Conservation (phyloP, 2,797 vertebrate species). For the Eulemur rubriventer region DNA sequence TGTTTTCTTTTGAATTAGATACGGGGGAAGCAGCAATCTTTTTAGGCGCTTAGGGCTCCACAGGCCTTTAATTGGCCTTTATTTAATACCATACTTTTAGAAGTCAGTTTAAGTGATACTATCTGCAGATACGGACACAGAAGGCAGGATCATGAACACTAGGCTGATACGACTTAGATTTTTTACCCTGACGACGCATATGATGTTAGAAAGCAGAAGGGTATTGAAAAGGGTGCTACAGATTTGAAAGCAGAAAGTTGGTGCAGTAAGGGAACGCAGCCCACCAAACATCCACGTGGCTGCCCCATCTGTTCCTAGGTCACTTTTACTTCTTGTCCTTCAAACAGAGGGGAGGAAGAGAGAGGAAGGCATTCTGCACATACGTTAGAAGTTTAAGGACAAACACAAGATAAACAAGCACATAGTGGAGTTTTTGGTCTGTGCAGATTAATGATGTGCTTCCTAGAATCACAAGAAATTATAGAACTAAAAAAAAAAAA, state of each 20-base stretch:
- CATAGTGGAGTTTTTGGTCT: neutral
- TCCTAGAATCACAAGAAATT: conserved; percentile 6
- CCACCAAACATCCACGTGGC: rapidly evolving
- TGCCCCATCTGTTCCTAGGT: rapidly evolving
- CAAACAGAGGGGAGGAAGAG: neutral
- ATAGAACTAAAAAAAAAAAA: conserved; percentile 44
- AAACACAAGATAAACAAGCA: rapidly evolving
- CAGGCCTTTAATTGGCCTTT: neutral
- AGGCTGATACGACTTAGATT: neutral
- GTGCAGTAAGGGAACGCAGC: neutral
- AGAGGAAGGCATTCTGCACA: neutral
- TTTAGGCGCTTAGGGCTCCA: neutral
- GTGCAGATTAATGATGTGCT: neutral
- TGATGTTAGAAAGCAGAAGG: rapidly evolving
- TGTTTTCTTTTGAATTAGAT: neutral
- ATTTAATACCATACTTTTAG: neutral
- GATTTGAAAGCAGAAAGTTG: rapidly evolving
- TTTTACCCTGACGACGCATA: rapidly evolving
- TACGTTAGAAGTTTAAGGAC: neutral
- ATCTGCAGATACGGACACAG: neutral
- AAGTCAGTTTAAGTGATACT: neutral
- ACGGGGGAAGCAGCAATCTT: neutral
- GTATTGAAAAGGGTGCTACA: neutral
- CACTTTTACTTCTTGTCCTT: too few relatives aligned
- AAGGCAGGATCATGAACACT: neutral